Evolutionary conservation across 2,797 vertebrate species (phyloP).

Genomic region (Leptatherina wallacei): DNA sequence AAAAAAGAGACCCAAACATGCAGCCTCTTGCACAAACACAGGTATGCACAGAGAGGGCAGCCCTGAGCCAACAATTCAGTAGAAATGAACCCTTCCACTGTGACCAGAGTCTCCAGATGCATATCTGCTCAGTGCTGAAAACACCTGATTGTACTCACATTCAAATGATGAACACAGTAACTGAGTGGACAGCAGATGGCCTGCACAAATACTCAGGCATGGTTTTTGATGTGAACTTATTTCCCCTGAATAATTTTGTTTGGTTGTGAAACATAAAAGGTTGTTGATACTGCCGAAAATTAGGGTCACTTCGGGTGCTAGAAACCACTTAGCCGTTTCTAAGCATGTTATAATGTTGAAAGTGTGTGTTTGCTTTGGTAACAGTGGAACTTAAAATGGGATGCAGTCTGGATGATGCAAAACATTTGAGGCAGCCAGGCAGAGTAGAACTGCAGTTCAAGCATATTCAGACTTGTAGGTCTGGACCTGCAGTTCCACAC

Average conservation of each 20-base stretch:
- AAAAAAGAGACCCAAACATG: conserved; percentile 19
- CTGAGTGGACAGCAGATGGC: conserved; percentile 20
- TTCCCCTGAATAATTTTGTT: background rate
- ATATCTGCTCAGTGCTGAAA: conserved; percentile 65
- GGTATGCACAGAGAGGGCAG: conserved; percentile 71
- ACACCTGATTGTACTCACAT: conserved; percentile 61
- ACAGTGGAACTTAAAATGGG: background rate
- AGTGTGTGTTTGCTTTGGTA: conserved; percentile 16
- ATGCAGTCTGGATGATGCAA: conserved; percentile 2
- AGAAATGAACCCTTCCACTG: conserved; percentile 57
- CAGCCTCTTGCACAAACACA: conserved; percentile 62
- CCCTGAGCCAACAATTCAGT: conserved; percentile 72
- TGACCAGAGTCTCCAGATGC: conserved; percentile 63
- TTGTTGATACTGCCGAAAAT: conserved; percentile 2
- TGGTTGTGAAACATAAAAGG: background rate
- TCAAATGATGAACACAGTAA: conserved; percentile 44
- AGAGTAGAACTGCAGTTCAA: conserved; percentile 10
- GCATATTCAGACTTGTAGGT: conserved; percentile 23
- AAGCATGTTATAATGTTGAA: conserved; percentile 1
- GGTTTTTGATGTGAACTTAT: background rate
- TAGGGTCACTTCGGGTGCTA: background rate
- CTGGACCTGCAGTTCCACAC: conserved; percentile 26
- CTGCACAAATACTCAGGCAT: conserved; percentile 9
- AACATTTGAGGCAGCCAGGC: conserved; percentile 4
- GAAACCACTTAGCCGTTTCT: background rate